A percentile compares a stretch with the other conserved stretches of the same genome.
phyloP scores from a whole-genome alignment of 2,113 vertebrate species.

The Oryctolagus cuniculus region mOryCun1.1 NC_091441.1:87176501-87177000 shows the following conservation, averaged over 20 bases:
- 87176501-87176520: not conserved
- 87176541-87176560: not conserved
- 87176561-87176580: not conserved
- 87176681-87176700: not conserved
- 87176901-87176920: no score
- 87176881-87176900: not conserved
- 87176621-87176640: not conserved
- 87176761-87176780: accelerated
- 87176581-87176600: not conserved
- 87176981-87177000: no score
- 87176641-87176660: not conserved
- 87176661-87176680: accelerated
- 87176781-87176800: not conserved
- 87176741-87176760: not conserved
- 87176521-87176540: not conserved
- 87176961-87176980: not conserved
- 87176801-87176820: not conserved
- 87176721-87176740: not conserved
- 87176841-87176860: not conserved
- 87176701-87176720: not conserved
- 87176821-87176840: not conserved
- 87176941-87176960: no score
- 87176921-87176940: not conserved
- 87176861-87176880: not conserved
- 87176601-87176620: not conserved